Evolutionary conservation across 1,140 invertebrate genomes (phyloP), one percentile per base, ranked within the genome.

Genomic region (Diachasmimorpha longicaudata): DNA sequence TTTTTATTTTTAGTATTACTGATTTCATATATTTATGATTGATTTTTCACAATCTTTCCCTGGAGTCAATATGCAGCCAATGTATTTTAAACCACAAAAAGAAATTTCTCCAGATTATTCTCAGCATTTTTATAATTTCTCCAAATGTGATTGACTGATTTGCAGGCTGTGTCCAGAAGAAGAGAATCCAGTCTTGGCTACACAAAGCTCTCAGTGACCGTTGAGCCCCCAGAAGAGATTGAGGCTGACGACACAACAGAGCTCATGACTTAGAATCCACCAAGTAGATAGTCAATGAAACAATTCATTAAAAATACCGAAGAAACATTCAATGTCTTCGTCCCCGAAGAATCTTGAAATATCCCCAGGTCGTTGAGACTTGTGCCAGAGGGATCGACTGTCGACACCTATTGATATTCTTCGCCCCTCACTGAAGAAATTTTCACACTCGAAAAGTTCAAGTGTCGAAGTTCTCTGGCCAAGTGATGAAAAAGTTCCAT

Each of bases 211-310:
- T 82, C 87, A 36, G 82, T 88, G 25, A 81, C 81, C 67, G 81
- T 87, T 68, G 87, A 89, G 69, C 85, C 83, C n/a, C 77, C 82
- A 5, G 87, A 88, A 36, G 88, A 88, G 0, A 72, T 66, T 6
- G 84, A 89, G 36, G 81, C 77, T 4, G 85, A 89, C 55, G 87
- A 88, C 76, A 85, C 84, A 46, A 86, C 84, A 19, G 86, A 89
- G 71, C 79, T 89, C 69, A 89, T 88, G 81, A 88, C 87, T 74
- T 89, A 89, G 14, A 76, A 85, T 70, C 55, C 16, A 23, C 16
- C 63, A 11, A 58, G 16, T 52, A 25, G 21, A 69, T 52, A 39
- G 58, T n/a, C 11, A 46, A 74, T 23, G 42, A 74, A 77, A 39
- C 8, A 68, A 74, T 36, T 37, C 36, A 58, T 21, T 23, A 44